Evolutionary conservation across 2,113 vertebrate genomes (phyloP).

Genomic region (Psittacula cyanocephala): DNA sequence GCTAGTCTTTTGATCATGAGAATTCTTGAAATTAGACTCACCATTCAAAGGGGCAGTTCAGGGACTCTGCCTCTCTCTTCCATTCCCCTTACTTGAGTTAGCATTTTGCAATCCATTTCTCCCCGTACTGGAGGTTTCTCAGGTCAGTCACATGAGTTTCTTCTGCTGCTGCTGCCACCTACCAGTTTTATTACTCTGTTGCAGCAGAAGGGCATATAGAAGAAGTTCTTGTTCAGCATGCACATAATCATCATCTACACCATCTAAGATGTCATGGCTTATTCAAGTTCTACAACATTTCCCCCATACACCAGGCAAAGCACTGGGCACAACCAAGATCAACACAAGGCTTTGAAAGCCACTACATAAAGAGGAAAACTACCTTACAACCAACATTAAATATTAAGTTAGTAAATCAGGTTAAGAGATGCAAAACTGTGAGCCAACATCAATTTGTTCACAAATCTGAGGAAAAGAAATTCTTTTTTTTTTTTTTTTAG

Average conservation of each 20-base stretch:
- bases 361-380: background rate
- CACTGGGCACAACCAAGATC: slow-evolving; percentile 20
- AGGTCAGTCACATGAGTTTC: slow-evolving; percentile 64
- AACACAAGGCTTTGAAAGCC: background rate
- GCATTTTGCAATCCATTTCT: slow-evolving; percentile 56
- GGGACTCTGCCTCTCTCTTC: slow-evolving; percentile 32
- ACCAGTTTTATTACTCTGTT: slow-evolving; percentile 79
- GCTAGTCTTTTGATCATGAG: slow-evolving; percentile 11
- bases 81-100: slow-evolving; percentile 44
- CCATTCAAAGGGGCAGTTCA: slow-evolving; percentile 57
- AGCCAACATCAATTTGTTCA: background rate
- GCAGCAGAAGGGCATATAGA: slow-evolving; percentile 81
- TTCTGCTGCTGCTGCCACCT: slow-evolving; percentile 77
- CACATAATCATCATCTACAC: slow-evolving; percentile 48
- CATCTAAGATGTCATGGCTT: slow-evolving; percentile 39
- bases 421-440: background rate
- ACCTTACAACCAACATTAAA: background rate
- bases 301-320: background rate
- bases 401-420: background rate
- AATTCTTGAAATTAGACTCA: slow-evolving; percentile 65
- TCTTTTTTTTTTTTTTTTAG: background rate
- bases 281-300: slow-evolving; percentile 14
- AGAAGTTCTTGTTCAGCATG: slow-evolving; percentile 74
- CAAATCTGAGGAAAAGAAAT: background rate
- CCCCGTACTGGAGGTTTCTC: slow-evolving; percentile 52